Evolutionary conservation across 2,113 vertebrate genomes (phyloP).

Genomic region (Protobothrops flavoviridis): DNA sequence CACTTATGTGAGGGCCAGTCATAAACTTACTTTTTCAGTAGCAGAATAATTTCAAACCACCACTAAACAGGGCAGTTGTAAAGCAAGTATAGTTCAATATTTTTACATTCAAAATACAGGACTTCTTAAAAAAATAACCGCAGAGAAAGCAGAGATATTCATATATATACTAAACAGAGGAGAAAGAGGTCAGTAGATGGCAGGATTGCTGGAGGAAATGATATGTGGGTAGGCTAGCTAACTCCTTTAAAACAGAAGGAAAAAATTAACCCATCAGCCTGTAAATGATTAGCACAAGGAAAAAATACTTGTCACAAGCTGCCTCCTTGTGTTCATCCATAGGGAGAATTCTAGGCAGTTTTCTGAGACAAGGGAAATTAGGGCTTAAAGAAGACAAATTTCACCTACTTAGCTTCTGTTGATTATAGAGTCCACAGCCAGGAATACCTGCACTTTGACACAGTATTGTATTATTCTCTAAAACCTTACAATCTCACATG

Average conservation of each 20-base stretch:
- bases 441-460: conserved; percentile 13
- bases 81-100: not conserved
- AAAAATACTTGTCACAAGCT: not conserved
- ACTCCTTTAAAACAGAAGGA: conserved; percentile 11
- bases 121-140: not conserved
- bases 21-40: not conserved
- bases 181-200: not conserved
- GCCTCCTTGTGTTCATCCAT: not conserved
- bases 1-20: not conserved
- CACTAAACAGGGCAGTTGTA: not conserved
- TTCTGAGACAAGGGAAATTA: not conserved
- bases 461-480: not conserved
- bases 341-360: not conserved
- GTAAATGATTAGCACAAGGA: not conserved
- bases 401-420: not conserved
- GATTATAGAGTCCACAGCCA: not conserved
- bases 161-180: not conserved
- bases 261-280: not conserved
- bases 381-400: no score
- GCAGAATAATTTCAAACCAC: not conserved
- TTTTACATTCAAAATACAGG: not conserved
- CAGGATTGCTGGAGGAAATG: not conserved
- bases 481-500: conserved; percentile 3
- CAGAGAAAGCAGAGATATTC: not conserved
- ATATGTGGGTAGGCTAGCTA: not conserved